Evolutionary conservation across 2,797 vertebrate genomes (phyloP).

Genomic region (Anguilla megastoma): DNA sequence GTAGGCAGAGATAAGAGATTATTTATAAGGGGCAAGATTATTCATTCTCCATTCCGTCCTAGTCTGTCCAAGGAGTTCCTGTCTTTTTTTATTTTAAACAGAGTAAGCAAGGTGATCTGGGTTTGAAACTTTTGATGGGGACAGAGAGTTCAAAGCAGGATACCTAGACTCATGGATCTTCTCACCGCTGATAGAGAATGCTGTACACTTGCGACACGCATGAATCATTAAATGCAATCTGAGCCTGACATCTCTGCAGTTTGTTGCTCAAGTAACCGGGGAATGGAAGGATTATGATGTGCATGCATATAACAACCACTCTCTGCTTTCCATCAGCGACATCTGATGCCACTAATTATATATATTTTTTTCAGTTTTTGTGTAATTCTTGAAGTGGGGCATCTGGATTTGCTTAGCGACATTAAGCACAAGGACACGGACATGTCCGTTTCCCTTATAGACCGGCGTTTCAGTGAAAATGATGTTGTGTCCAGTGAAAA

Average conservation of each 20-base stretch:
- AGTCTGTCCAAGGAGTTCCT: background rate
- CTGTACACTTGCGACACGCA: background rate
- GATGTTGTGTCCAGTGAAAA: background rate
- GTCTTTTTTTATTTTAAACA: background rate
- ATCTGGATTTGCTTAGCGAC: background rate
- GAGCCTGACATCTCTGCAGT: background rate
- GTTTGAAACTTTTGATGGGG: background rate
- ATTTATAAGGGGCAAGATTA: slow-evolving; percentile 3
- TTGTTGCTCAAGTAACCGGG: background rate
- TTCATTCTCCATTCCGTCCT: background rate
- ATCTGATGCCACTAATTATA: background rate
- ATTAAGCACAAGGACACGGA: background rate
- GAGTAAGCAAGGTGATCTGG: background rate
- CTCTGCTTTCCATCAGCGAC: background rate
- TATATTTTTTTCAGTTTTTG: background rate
- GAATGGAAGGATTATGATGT: background rate
- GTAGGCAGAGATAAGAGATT: background rate
- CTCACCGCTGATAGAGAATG: background rate
- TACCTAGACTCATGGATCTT: background rate
- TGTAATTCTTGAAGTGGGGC: background rate
- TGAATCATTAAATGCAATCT: slow-evolving; percentile 6
- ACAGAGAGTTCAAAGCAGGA: background rate
- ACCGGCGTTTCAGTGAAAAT: background rate
- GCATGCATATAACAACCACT: background rate
- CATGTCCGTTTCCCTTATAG: background rate